Conservation (phyloP, 1,140 invertebrate genomes). For the Cotesia typhae region DNA sequence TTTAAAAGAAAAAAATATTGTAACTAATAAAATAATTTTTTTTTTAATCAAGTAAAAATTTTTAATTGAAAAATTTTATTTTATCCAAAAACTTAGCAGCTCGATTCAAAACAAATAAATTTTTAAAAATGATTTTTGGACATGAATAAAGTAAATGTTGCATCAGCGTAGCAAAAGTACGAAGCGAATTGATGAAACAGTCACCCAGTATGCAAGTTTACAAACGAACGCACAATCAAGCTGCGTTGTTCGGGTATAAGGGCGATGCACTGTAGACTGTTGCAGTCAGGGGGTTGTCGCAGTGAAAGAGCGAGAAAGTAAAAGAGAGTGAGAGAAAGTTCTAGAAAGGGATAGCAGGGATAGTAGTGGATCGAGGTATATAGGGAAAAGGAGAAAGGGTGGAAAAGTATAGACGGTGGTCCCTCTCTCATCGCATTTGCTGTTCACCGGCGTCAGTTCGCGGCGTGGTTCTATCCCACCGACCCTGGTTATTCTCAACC, state of each 20-base stretch:
- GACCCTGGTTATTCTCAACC: slow-evolving; percentile 7
- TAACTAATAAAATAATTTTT: no score
- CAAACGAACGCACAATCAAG: slow-evolving; percentile 25
- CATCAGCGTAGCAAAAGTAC: not conserved
- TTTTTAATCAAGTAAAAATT: no score
- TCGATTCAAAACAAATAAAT: no score
- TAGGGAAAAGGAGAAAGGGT: not conserved
- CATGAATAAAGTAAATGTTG: not conserved
- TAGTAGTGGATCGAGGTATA: no score
- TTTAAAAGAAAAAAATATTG: no score
- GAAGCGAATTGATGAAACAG: not conserved
- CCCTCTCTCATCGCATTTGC: slow-evolving; percentile 17
- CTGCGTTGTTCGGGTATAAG: slow-evolving; percentile 31
- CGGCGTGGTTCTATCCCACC: slow-evolving; percentile 15
- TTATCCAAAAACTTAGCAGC: no score
- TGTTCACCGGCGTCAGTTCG: slow-evolving; percentile 22
- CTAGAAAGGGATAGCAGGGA: not conserved
- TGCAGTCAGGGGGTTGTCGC: slow-evolving; percentile 12
- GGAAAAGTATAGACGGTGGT: slow-evolving; percentile 14
- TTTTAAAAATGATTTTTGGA: no score
- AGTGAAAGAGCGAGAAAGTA: slow-evolving; percentile 11
- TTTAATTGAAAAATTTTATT: no score
- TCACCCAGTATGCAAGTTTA: slow-evolving; percentile 11
- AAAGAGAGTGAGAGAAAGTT: slow-evolving; percentile 1
- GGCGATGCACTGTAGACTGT: slow-evolving; percentile 39